Evolutionary conservation across 2,888 invertebrate species (phyloP), one percentile per base, ranked within the genome.

Genomic region (Sphinx pinastri): DNA sequence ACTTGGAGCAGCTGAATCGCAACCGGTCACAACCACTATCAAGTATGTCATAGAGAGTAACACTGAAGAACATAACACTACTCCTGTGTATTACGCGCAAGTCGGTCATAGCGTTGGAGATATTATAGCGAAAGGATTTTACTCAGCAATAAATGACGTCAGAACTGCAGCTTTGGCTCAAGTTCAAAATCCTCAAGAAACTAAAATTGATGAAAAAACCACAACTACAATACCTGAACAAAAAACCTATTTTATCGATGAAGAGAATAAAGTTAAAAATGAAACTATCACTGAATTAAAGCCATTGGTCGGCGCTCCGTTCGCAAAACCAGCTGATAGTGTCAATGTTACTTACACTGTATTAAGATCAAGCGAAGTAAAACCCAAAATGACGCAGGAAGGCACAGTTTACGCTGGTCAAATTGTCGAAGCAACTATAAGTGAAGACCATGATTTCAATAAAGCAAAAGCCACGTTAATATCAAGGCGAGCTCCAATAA

Each of bases 151-250:
- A 49, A 95, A 96, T 14, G 96, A 95, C 74, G 94, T 95, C 38
- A 95, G 96, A 83, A 95, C 95, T 0, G 95, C 95, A 13, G 94
- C 95, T 51, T 80, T 95, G 70, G 95, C 95, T 0, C 94, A 95
- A 71, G 88, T 95, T 1, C 95, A 95, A 73, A 95, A 95, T 68
- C 93, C 95, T 16, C 94, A 95, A 66, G 94, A 95, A 80, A 86
- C 80, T 66, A 76, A 84, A 38, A 19, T 63, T 38, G 71, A 78
- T 55, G 79, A 83, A 70, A 81, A 79, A 68, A 75, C 75, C 2
- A 81, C 79, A 19, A 79, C 84, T 0, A 81, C 86, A 12, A 84
- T 83, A 5, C 88, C 82, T 79, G 84, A 88, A 72, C 73, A 86
- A 60, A 75, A 85, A 73, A 74, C 81, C 13, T 87, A 85, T 71